Evolutionary conservation across 2,888 invertebrate species (phyloP).

Genomic region (Gymnosoma rotundatum): DNA sequence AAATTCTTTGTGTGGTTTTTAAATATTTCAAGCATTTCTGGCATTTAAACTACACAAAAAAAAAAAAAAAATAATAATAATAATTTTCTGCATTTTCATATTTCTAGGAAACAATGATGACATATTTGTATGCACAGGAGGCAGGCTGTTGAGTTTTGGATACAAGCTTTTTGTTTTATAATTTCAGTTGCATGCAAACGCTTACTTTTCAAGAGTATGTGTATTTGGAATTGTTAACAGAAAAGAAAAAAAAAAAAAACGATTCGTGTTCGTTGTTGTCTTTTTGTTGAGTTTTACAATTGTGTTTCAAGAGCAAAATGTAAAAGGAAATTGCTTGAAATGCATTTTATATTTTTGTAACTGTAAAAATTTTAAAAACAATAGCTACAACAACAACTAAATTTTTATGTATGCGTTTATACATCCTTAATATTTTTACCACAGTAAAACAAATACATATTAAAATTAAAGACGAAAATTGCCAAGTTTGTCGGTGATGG

Average conservation of each 20-base stretch:
- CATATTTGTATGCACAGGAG: constrained; percentile 19
- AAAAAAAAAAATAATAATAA: constrained; percentile 6
- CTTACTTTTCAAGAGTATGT: no score
- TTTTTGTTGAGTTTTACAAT: constrained; percentile 22
- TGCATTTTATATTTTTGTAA: constrained; percentile 60
- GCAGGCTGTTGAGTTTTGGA: neutral
- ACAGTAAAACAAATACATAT: neutral
- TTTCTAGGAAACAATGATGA: constrained; percentile 47
- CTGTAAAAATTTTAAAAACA: constrained; percentile 28
- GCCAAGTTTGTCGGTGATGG: no score
- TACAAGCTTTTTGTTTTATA: constrained; percentile 28
- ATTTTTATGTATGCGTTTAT: constrained; percentile 6
- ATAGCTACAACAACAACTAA: constrained; percentile 11
- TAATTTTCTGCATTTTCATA: constrained; percentile 41
- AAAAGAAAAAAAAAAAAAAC: constrained; percentile 14
- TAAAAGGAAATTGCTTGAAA: constrained; percentile 69
- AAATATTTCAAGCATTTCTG: constrained; percentile 15
- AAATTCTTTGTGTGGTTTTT: constrained; percentile 17
- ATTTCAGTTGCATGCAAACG: constrained; percentile 19
- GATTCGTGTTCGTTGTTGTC: constrained; percentile 18
- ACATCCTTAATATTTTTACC: neutral
- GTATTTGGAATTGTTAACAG: constrained; percentile 20
- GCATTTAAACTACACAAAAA: constrained; percentile 9
- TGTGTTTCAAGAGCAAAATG: constrained; percentile 48
- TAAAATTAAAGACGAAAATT: neutral